These are phyloP conservation scores for Thamnaconus septentrionalis DNA, from an alignment of 2,113 vertebrate genomes.

Conservation along the genomic window DNA sequence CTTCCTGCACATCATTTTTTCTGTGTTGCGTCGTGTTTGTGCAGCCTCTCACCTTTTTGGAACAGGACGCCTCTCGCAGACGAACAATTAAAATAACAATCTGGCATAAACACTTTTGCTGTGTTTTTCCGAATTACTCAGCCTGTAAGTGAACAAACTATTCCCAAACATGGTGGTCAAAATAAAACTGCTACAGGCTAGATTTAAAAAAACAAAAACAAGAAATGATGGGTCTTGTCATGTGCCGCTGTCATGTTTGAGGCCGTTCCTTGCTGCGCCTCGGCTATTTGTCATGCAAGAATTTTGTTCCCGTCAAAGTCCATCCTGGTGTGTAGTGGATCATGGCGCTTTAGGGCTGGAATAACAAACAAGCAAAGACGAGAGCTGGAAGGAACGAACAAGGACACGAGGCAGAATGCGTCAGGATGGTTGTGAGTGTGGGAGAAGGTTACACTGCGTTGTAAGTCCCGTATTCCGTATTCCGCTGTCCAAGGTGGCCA, in stretches of 20 bases:
- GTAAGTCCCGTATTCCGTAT: neutral
- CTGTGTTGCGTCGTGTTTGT: too few species aligned
- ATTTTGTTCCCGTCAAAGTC: constrained; percentile 53
- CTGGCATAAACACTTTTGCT: too few species aligned
- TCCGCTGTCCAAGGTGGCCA: too few species aligned
- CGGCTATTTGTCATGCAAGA: constrained; percentile 42
- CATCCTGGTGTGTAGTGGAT: constrained; percentile 18
- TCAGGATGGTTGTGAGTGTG: constrained; percentile 3
- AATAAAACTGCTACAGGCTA: constrained; percentile 9
- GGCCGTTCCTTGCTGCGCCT: constrained; percentile 26
- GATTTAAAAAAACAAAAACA: constrained; percentile 21
- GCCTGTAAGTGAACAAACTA: too few species aligned
- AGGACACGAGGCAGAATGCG: neutral
- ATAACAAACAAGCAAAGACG: constrained; percentile 53
- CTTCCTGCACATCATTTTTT: too few species aligned
- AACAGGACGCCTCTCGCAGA: too few species aligned
- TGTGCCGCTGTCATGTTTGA: constrained; percentile 38
- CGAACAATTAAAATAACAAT: too few species aligned
- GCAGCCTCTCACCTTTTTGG: too few species aligned
- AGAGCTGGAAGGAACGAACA: constrained; percentile 18
- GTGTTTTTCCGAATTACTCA: too few species aligned
- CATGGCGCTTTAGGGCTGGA: constrained; percentile 32
- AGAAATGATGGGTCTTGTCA: constrained; percentile 32
- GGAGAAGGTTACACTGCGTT: neutral
- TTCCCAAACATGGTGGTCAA: constrained; percentile 1